Base-by-base conservation (phyloP, 2,888 invertebrate species). In the Danaus chrysippus region DNA sequence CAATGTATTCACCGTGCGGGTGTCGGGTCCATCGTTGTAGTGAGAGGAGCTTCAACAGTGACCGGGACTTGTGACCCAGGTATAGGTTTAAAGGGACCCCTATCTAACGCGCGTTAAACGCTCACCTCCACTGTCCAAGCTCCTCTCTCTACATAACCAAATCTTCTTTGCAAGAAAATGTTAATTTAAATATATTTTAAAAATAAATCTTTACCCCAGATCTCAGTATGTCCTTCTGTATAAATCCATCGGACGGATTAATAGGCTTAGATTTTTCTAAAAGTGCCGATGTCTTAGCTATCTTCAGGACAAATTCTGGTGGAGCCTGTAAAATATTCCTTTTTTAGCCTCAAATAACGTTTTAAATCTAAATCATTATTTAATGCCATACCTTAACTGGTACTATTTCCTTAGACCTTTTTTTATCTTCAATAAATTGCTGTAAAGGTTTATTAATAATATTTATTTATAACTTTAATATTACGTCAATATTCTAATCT, bases 261-360 rank as follows among this genome's bases (percentile, higher is more conserved):
- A 54, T 44, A 10, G 77, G 72, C 17, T 71, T 73, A 0, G 71
- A 64, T 1, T 75, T 71, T 71, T 78, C 74, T 6, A 77, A 61
- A 1, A 74, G 17, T 0, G 74, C 78, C 0, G 86, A 82, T 56
- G 80, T 65, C 58, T 77, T 78, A 0, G 83, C 84, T 1, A 85
- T 70, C 3, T 75, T 72, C 49, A 84, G 34, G 3, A 86, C 87
- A 19, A 84, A 54, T 60, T 84, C 82, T 10, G 83, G 78, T 1
- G 84, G 68, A 8, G 85, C 87, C 87, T 87, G 68, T 13, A 58
- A 60, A 49, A 15, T 43, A 12, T 56, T 43, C n/a, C 52, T 17
- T 15, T 15, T 57, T 54, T 15, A 13, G 1, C 6, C 10, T 11
- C 15, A 23, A 41, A 15, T 56, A 34, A 34, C 49, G 19, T 42